phyloP scores from a whole-genome alignment of 1,140 invertebrate genomes.

The Uloborus diversus region DNA sequence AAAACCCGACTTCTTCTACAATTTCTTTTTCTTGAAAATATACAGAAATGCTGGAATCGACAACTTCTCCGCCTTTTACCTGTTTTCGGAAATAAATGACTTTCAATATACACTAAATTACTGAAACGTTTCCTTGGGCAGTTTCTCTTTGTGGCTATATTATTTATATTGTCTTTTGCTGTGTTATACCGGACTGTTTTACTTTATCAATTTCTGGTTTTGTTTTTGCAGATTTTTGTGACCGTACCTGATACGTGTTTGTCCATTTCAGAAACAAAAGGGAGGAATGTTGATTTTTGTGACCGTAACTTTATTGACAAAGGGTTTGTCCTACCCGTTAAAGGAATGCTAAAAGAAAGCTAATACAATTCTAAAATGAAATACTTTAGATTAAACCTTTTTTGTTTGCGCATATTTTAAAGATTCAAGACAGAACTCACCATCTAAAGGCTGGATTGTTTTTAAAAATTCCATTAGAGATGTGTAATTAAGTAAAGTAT shows the following conservation, averaged over 20 bases:
- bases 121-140: conserved; percentile 19
- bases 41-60: conserved; percentile 48
- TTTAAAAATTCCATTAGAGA: no score
- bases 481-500: no score
- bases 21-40: conserved; percentile 11
- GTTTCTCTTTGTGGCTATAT: conserved; percentile 47
- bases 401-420: no score
- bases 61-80: conserved; percentile 31
- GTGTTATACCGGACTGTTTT: neutral
- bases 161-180: conserved; percentile 47
- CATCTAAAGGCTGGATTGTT: no score
- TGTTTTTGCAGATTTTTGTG: neutral
- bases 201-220: neutral
- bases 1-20: no score
- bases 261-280: neutral
- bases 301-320: conserved; percentile 15
- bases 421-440: no score
- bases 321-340: conserved; percentile 20
- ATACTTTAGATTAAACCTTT: no score
- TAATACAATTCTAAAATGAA: no score
- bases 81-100: conserved; percentile 50
- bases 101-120: conserved; percentile 52
- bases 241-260: neutral
- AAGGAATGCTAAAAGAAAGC: neutral
- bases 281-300: conserved; percentile 28